These are phyloP conservation scores for Ophioninae sp. DNA, from an alignment of 2,888 invertebrate genomes.

Conservation along the genomic window DNA sequence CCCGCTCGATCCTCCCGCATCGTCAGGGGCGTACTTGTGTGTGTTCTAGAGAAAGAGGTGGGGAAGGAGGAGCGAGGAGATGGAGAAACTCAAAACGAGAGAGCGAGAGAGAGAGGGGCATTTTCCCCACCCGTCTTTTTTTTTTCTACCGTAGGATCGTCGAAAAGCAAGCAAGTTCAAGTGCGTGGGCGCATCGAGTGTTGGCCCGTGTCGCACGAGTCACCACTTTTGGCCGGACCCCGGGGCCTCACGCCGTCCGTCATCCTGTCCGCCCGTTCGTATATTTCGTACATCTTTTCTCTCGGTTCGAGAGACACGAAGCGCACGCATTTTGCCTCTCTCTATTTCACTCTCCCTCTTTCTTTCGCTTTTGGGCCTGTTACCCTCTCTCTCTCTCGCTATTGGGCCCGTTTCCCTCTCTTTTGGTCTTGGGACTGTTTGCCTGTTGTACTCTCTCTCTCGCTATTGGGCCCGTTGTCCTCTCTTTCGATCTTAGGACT, in stretches of 20 bases:
- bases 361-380: slow-evolving; percentile 6
- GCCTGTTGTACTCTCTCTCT: too few relatives aligned
- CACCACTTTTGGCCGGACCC: slow-evolving; percentile 77
- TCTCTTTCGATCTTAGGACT: too few relatives aligned
- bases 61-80: not conserved
- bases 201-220: slow-evolving; percentile 78
- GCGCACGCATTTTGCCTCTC: slow-evolving; percentile 43
- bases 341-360: slow-evolving; percentile 22
- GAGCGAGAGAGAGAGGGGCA: slow-evolving; percentile 36
- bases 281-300: slow-evolving; percentile 71
- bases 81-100: not conserved
- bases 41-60: slow-evolving; percentile 25
- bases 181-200: slow-evolving; percentile 75
- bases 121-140: slow-evolving; percentile 22
- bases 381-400: not conserved
- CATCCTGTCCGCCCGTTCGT: slow-evolving; percentile 79
- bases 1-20: slow-evolving; percentile 43
- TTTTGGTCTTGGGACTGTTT: too few relatives aligned
- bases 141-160: slow-evolving; percentile 50
- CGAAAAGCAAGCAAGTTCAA: slow-evolving; percentile 62
- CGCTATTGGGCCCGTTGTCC: not conserved
- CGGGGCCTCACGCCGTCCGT: slow-evolving; percentile 78
- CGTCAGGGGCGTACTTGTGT: slow-evolving; percentile 17
- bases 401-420: not conserved
- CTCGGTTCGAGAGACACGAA: slow-evolving; percentile 38